Evolutionary conservation across 2,888 invertebrate genomes (phyloP), one percentile per base, ranked within the genome.

Genomic region (Synergus gifuensis): DNA sequence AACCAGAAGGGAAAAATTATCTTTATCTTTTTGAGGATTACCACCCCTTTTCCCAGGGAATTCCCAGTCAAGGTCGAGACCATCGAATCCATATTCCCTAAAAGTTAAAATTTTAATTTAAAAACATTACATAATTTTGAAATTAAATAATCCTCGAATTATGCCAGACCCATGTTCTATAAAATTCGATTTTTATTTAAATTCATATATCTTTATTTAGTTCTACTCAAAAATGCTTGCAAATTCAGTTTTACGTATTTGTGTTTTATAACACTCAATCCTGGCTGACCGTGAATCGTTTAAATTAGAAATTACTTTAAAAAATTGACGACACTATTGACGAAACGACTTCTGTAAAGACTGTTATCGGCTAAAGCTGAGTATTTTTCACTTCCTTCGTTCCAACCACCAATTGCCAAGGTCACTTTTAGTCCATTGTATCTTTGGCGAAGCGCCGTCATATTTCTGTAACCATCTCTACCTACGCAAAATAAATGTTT

Each of bases 391-490:
- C 97, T 97, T 0, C 97, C 98, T 90, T 98, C 97, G 90, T 97
- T 98, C 98, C 98, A 98, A 0, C 98, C 98, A 0, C 98, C 98
- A 60, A 98, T 96, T 0, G 97, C 98, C 14, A 98, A 91, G 3
- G 95, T 94, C 5, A 96, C 95, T 89, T 94, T 93, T 66, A 98
- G 90, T 86, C 96, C 95, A 0, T 96, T 96, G 91, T 96, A 94
- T 14, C 93, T 93, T 69, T 94, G 91, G 86, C 96, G 96, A 0
- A 97, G 89, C 0, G 93, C 93, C 0, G 96, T 96, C 79, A 97
- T 92, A 18, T 95, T 94, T 83, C 94, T 95, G 91, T 94, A 97
- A 14, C 91, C 90, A 63, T 92, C 93, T 77, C 82, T 87, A 46
- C 88, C 91, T 93, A 82, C 9, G 80, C 83, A 84, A 76, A 78